Evolutionary conservation across 1,140 invertebrate genomes (phyloP).

Genomic region (Bicyclus anynana): DNA sequence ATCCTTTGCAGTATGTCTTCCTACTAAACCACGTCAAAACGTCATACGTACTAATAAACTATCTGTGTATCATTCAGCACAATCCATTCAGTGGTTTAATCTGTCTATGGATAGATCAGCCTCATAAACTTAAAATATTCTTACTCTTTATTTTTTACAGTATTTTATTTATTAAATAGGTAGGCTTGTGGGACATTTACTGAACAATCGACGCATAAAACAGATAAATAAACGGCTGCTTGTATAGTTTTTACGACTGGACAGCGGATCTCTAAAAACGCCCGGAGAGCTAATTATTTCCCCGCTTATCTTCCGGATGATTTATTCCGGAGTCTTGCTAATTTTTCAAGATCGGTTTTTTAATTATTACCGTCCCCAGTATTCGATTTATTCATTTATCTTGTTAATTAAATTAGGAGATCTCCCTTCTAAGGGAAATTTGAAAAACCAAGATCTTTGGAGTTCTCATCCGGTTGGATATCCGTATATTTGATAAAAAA

Average conservation of each 20-base stretch:
- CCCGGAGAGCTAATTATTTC: conserved; percentile 31
- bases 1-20: too few species aligned
- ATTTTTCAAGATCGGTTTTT: conserved; percentile 24
- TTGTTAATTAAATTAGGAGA: conserved; percentile 20
- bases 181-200: too few species aligned
- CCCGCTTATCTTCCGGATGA: conserved; percentile 34
- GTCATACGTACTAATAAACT: too few species aligned
- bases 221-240: too few species aligned
- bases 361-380: conserved; percentile 18
- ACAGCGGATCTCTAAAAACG: conserved; percentile 14
- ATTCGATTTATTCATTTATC: conserved; percentile 26
- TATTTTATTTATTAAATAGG: too few species aligned
- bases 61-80: too few species aligned
- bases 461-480: background rate
- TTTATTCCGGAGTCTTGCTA: conserved; percentile 26
- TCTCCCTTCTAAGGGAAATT: background rate
- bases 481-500: background rate
- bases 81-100: too few species aligned
- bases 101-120: too few species aligned
- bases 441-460: background rate
- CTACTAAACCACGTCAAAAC: too few species aligned
- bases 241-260: background rate
- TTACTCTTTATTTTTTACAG: too few species aligned
- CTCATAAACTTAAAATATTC: too few species aligned
- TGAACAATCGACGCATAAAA: too few species aligned